A percentile compares a stretch with the other conserved stretches of the same genome.
Conservation (phyloP, 2,797 vertebrate genomes). For the Gallinago nigripennis region DNA sequence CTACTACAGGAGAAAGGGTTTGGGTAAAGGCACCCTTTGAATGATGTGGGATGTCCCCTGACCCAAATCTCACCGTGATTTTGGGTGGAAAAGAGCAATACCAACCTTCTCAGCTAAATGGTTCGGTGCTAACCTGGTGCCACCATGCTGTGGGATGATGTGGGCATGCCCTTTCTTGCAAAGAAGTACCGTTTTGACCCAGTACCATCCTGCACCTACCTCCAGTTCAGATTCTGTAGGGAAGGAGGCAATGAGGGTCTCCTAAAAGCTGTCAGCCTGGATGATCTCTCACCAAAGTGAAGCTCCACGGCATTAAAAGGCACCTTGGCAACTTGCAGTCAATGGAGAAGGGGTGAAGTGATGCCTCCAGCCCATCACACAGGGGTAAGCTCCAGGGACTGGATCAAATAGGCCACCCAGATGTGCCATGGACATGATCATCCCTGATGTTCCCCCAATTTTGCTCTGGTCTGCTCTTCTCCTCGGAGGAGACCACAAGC, state of each 20-base stretch:
- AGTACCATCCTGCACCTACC: not conserved
- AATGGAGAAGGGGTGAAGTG: not conserved
- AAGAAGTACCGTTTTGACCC: not conserved
- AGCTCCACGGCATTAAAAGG: not conserved
- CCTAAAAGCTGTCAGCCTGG: not conserved
- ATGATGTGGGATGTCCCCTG: not conserved
- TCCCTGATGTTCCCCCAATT: not conserved
- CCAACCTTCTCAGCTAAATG: not conserved
- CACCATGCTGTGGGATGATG: accelerated
- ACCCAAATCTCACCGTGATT: not conserved
- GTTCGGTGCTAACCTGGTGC: not conserved
- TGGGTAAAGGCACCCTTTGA: not conserved
- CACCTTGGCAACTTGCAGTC: not conserved
- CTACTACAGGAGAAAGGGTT: not conserved
- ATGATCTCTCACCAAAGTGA: not conserved
- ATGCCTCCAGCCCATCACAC: not conserved
- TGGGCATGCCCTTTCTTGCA: not conserved
- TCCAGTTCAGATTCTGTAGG: not conserved
- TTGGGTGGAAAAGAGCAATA: not conserved
- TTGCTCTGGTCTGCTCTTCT: not conserved
- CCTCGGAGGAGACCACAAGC: not conserved
- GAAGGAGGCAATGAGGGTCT: not conserved
- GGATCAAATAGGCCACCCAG: not conserved
- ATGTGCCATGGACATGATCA: accelerated
- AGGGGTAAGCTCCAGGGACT: not conserved